Evolutionary conservation across 2,888 invertebrate species (phyloP).

Genomic region (Escarpia spicata): DNA sequence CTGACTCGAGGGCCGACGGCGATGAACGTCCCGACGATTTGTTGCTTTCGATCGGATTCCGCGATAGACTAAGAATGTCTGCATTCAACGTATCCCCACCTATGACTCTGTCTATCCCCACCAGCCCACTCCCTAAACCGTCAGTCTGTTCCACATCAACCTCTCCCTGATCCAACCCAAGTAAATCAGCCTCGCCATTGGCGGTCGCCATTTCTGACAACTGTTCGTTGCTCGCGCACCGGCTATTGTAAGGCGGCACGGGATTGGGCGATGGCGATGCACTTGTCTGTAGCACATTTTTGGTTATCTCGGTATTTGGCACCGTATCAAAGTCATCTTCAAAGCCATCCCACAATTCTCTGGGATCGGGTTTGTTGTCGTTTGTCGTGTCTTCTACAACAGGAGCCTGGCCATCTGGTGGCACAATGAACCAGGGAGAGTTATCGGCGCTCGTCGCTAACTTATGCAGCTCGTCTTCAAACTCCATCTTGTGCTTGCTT

Average conservation of each 20-base stretch:
- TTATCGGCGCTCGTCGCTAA: neutral
- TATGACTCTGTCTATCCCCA: neutral
- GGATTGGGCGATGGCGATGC: neutral
- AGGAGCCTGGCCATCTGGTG: neutral
- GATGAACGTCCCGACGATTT: neutral
- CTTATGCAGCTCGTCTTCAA: slow-evolving; percentile 24
- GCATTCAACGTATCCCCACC: neutral
- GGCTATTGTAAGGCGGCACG: neutral
- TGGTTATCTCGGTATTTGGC: neutral
- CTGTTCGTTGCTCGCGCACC: neutral
- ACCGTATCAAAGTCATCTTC: slow-evolving; percentile 27
- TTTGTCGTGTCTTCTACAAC: neutral
- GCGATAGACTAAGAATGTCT: neutral
- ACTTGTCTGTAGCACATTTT: neutral
- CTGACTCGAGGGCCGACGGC: neutral
- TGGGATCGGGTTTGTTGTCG: neutral
- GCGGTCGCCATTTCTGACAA: neutral
- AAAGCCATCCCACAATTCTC: slow-evolving; percentile 27
- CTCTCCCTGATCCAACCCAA: neutral
- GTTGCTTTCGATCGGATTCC: neutral
- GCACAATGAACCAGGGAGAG: slow-evolving; percentile 25
- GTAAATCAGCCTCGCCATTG: neutral
- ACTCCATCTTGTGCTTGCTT: slow-evolving; percentile 19
- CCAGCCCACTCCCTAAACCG: neutral
- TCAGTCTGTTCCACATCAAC: neutral